Conservation (phyloP, 2,888 invertebrate species). For the Drosophila paranaensis region DNA sequence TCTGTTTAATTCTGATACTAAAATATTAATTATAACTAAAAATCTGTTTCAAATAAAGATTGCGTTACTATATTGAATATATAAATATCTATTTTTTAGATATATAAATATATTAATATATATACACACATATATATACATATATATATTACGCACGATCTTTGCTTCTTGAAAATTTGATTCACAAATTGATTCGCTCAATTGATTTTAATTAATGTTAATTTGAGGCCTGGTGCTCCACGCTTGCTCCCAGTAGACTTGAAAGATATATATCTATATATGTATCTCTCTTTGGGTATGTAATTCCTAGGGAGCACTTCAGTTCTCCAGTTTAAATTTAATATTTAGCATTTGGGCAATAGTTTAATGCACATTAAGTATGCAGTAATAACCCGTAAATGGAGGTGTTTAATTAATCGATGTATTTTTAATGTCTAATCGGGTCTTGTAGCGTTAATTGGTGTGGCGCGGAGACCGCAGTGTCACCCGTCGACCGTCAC, state of each 20-base stretch:
- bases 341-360: not conserved
- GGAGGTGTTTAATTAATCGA: not conserved
- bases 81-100: not conserved
- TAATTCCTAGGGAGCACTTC: not conserved
- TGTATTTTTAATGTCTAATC: slow-evolving; percentile 4
- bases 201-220: slow-evolving; percentile 73
- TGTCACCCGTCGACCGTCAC: slow-evolving; percentile 17
- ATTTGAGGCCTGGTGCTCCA: slow-evolving; percentile 33
- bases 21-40: too few species aligned
- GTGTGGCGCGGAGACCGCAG: slow-evolving; percentile 5
- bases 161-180: slow-evolving; percentile 42
- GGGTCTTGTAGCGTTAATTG: not conserved
- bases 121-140: not conserved
- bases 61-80: too few species aligned
- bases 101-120: not conserved
- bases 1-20: too few species aligned
- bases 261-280: not conserved
- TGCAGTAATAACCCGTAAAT: not conserved
- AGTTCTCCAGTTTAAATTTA: not conserved
- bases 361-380: not conserved
- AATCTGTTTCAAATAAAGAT: too few species aligned
- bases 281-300: not conserved
- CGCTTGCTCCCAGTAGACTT: slow-evolving; percentile 86
- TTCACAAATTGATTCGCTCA: slow-evolving; percentile 46
- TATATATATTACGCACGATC: slow-evolving; percentile 9